Evolutionary conservation across 2,888 invertebrate species (phyloP), one percentile per base, ranked within the genome.

Genomic region (Agrypnus murinus): DNA sequence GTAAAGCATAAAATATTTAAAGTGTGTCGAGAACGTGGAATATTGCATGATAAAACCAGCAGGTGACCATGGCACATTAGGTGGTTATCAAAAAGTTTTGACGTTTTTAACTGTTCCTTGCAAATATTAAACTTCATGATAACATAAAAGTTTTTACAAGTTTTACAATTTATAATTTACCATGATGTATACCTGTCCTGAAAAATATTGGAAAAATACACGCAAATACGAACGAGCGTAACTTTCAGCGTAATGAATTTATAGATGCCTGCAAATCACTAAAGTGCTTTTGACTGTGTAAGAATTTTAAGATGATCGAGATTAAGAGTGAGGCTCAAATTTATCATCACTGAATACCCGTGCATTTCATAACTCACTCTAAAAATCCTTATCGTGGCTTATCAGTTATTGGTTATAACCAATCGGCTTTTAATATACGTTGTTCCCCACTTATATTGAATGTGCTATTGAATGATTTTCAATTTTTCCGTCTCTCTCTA

Each of bases 351-450:
- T 25, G 60, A 43, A 17, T 48, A 65, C 63, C 36, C 45, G 50
- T 60, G 15, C 40, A 71, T 71, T 67, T 68, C 64, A 67, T 71
- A 63, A 71, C 58, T 66, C 32, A 14, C 68, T 10, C 64, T 40
- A 45, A 63, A 58, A 58, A 25, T 12, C 53, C 65, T 70, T 74
- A 72, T 78, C 75, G 73, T 75, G 76, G 62, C 75, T 82, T 82
- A 82, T 82, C 82, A 81, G 77, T 77, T 79, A 81, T 81, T 78
- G 81, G 82, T 81, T 78, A 76, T 79, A 80, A 76, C 79, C 82
- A 71, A 71, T 71, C 53, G 71, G 40, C 60, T 67, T 65, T 71
- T 43, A 50, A 71, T 71, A 55, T 43, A 58, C 45, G 50, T 50
- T 34, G 15, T 60, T 68, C 71, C 71, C 71, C 71, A 71, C 71